These are phyloP conservation scores for Paramuricea clavata DNA, from an alignment of 92 coral and sea anemone species.

Conservation along the genomic window DNA sequence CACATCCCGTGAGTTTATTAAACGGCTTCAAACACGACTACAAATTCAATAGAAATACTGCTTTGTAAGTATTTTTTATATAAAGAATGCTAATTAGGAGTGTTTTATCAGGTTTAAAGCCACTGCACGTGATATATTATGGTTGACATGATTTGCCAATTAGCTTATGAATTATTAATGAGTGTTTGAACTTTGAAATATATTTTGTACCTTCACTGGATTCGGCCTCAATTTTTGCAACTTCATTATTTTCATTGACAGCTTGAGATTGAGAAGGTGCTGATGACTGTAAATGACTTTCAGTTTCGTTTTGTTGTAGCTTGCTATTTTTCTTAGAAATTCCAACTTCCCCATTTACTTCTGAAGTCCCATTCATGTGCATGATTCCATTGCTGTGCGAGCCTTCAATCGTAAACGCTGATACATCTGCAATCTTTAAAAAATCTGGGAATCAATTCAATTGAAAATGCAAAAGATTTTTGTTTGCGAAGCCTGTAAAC, in stretches of 20 bases:
- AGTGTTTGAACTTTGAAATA: not conserved
- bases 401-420: not conserved
- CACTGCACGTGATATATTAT: too few species aligned
- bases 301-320: not conserved
- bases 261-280: not conserved
- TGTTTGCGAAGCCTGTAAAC: too few species aligned
- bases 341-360: not conserved
- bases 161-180: too few species aligned
- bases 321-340: not conserved
- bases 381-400: not conserved
- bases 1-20: too few species aligned
- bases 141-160: too few species aligned
- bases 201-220: not conserved
- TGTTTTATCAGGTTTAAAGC: too few species aligned
- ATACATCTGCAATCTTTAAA: not conserved
- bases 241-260: not conserved
- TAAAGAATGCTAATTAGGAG: too few species aligned
- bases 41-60: too few species aligned
- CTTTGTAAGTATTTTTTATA: too few species aligned
- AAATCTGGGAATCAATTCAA: not conserved
- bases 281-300: not conserved
- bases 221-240: not conserved
- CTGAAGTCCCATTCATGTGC: not conserved
- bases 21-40: too few species aligned
- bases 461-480: too few species aligned